phyloP scores from a whole-genome alignment of 2,888 invertebrate species.

The Noctuana brunneofusca region DNA sequence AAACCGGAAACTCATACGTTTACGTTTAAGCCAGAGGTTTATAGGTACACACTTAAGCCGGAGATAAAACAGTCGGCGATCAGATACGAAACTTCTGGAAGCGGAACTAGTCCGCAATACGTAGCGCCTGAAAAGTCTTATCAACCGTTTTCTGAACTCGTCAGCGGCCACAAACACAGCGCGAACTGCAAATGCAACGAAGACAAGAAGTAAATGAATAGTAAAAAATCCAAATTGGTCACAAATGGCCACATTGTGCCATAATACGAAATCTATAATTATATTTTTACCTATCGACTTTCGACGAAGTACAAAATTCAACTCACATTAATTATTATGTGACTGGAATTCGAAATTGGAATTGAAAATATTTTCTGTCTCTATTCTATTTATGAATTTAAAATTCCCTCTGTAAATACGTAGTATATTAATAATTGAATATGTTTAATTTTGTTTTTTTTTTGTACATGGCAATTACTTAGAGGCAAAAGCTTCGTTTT shows the following conservation, averaged over 20 bases:
- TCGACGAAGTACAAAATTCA: conserved; percentile 42
- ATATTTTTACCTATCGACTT: conserved; percentile 4
- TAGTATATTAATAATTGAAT: too few species aligned
- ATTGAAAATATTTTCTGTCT: conserved; percentile 26
- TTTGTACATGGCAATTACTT: background rate
- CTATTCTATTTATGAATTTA: conserved; percentile 43
- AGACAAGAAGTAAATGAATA: conserved; percentile 54
- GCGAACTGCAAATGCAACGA: conserved; percentile 71
- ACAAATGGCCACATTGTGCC: conserved; percentile 51
- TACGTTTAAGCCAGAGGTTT: conserved; percentile 46
- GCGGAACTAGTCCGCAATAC: conserved; percentile 68
- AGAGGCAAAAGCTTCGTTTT: conserved; percentile 4
- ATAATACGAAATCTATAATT: conserved; percentile 49
- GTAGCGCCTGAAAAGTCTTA: conserved; percentile 63
- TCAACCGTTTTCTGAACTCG: conserved; percentile 62
- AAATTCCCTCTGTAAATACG: conserved; percentile 56
- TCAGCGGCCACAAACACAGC: conserved; percentile 54
- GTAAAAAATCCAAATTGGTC: conserved; percentile 7
- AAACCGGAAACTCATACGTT: conserved; percentile 45
- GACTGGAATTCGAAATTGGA: conserved; percentile 32
- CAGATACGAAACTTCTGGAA: conserved; percentile 70
- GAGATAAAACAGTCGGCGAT: conserved; percentile 59
- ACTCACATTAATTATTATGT: conserved; percentile 58
- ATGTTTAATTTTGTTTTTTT: conserved; percentile 43
- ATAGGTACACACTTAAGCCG: conserved; percentile 48